phyloP scores from a whole-genome alignment of 2,797 vertebrate genomes.

The Kryptopterus vitreolus region DNA sequence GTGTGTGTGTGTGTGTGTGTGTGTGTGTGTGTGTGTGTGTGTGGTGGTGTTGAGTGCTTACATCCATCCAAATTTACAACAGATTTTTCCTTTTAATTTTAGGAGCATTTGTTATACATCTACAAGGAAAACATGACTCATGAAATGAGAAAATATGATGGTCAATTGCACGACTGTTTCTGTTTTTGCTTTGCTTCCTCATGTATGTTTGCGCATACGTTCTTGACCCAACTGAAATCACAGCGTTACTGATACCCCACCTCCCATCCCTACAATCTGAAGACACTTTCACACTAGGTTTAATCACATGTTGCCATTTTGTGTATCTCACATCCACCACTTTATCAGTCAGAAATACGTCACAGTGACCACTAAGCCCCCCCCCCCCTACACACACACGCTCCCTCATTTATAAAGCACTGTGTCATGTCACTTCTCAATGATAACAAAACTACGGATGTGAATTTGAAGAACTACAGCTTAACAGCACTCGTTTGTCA shows the following conservation, averaged over 20 bases:
- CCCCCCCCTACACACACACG: neutral
- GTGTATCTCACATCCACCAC: conserved; percentile 23
- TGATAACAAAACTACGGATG: conserved; percentile 60
- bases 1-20: too few species aligned
- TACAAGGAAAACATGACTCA: neutral
- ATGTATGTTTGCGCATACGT: neutral
- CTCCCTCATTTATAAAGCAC: neutral
- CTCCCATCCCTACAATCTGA: conserved; percentile 37
- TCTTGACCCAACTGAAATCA: conserved; percentile 31
- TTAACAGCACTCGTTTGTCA: conserved; percentile 63
- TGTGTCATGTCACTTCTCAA: conserved; percentile 57
- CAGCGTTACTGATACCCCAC: conserved; percentile 36
- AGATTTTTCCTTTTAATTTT: neutral
- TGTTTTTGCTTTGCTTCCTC: neutral
- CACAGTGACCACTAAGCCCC: conserved; percentile 20
- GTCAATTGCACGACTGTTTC: neutral
- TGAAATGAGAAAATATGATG: neutral
- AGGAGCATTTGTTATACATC: neutral
- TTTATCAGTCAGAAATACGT: conserved; percentile 40
- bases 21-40: too few species aligned
- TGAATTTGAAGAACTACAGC: conserved; percentile 56
- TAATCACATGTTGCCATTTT: conserved; percentile 52
- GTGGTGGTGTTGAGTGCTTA: too few species aligned
- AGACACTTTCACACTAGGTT: conserved; percentile 32
- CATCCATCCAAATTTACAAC: too few species aligned